Base-by-base conservation (phyloP, 2,888 invertebrate genomes). In the Melanargia galathea region DNA sequence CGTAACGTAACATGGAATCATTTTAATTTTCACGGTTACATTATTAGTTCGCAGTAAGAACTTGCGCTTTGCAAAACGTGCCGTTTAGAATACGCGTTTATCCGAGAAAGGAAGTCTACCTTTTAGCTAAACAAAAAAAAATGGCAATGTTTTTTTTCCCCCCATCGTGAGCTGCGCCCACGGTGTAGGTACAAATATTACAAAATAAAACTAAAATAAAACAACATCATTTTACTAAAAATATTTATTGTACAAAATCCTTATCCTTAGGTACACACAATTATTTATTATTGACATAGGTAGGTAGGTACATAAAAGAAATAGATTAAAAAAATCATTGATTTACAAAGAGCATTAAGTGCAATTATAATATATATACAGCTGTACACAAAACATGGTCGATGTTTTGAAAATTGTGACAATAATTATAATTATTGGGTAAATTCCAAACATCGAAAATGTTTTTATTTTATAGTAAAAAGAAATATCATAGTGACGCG, bases 221-320 rank as follows among this genome's bases (percentile, higher is more conserved):
- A 46, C 24, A 56, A 45, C 16, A 30, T 20, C 2, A 11, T 55
- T 33, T 52, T 57, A 52, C 60, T 67, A 48, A 60, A 67, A 65
- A 67, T 65, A 64, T 72, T 71, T 71, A 72, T 68, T 70, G 64
- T 72, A 71, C 68, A 72, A 72, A 68, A 70, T 64, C 68, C 68
- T 66, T 64, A 64, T 60, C 49, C 33, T 43, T 57, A 57, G 40
- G 62, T 66, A 63, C 51, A 66, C 30, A 59, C 60, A 67, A 16
- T 11, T 45, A 45, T 16, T 13, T 8, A 43, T 43, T 18, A 43
- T 45, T 45, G 24, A 60, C 46, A 58, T 30, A 30, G 30, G 57
- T 45, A 45, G 8, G 18, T 10, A 45, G 8, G 16, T 45, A 20
- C 20, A 46, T 43, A 55, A 64, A 66, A 69, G 58, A 61, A 64